Base-by-base conservation (phyloP, 2,797 vertebrate genomes). In the Micropoecilia bifurca region DNA sequence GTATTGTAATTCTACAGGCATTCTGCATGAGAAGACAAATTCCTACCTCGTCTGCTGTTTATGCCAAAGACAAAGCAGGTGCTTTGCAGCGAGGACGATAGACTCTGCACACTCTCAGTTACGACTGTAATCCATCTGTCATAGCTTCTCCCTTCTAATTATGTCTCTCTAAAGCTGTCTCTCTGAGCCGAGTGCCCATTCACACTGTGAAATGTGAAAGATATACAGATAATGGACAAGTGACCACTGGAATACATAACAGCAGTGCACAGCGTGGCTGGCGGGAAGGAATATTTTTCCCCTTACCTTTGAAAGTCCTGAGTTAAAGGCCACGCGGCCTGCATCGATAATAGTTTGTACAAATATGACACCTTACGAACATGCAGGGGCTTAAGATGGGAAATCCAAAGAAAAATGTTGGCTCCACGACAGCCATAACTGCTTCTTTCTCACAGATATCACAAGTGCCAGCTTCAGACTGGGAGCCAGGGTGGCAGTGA, bases 101-200 rank as follows among this genome's bases (percentile, higher is more conserved):
- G 87, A 91, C 90, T 91, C 90, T 90, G 88, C 88, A 81, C 74
- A 77, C 90, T 91, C 86, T 91, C 92, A 88, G 87, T 94, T 92
- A 91, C 84, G 86, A 90, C 85, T 84, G 85, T 92, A 91, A 95
- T 93, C 92, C 93, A 94, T 94, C 92, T 93, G 92, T 94, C 95
- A 94, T 91, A 91, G 87, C 86, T 85, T 91, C 90, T 91, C 90
- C 85, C 74, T 89, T 90, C 87, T 94, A 92, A 94, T 94, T 93
- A 93, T 77, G 86, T 89, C 87, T 92, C 80, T 84, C 90, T 91
- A 87, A 90, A 92, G 87, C 83, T 79, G 84, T 84, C 74, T 85
- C 85, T 79, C 77, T 74, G 84, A 81, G 84, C 88, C 80, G 85
- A 71, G 83, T 46, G 33, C 74, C 83, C 83, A 80, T 85, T 87